Base-by-base conservation (phyloP, 2,113 vertebrate genomes). In the Oostethus manadensis region DNA sequence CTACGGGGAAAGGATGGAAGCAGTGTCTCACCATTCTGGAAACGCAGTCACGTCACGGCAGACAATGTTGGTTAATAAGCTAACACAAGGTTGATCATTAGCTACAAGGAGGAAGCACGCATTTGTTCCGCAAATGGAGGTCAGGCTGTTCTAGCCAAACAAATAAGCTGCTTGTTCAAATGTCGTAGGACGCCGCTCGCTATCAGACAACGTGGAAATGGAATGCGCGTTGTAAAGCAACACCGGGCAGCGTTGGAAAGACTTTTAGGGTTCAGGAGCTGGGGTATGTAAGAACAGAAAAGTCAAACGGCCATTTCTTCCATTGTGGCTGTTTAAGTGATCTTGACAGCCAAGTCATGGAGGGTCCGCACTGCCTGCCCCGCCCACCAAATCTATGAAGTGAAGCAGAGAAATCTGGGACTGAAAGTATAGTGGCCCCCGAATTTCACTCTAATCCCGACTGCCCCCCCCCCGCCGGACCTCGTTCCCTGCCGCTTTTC, bases 221-320 rank as follows among this genome's bases (percentile, higher is more conserved):
- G 45, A 67, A 58, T 38, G 66, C 56, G 60, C 21, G 15, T 63
- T 68, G 73, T 53, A 70, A 60, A 72, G 60, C 40, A 16, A 13
- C 29, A 33, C 29, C 5, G 29, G 7, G 7, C 29, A 33, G 29
- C 13, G 11, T 42, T 14, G 13, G 38, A 14, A 42, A 3, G 38
- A 42, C 38, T 42, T 42, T 11, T 14, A 14, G 38, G 38, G 13
- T 42, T 42, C 5, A 42, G 38, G 38, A 42, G 38, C 38, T 10
- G 60, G 61, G 66, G 60, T 73, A 78, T 86, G 43, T 46, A 76
- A 87, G 78, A 87, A 86, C 85, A 81, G 76, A 82, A 67, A 84
- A 87, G 84, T 86, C 83, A 87, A 86, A 86, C 76, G 80, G 83
- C 74, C 74, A 79, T 82, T 82, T 88, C 83, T 73, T 50, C 80